phyloP scores from a whole-genome alignment of 2,113 vertebrate genomes.

The Pseudorhombus dupliciocellatus region DNA sequence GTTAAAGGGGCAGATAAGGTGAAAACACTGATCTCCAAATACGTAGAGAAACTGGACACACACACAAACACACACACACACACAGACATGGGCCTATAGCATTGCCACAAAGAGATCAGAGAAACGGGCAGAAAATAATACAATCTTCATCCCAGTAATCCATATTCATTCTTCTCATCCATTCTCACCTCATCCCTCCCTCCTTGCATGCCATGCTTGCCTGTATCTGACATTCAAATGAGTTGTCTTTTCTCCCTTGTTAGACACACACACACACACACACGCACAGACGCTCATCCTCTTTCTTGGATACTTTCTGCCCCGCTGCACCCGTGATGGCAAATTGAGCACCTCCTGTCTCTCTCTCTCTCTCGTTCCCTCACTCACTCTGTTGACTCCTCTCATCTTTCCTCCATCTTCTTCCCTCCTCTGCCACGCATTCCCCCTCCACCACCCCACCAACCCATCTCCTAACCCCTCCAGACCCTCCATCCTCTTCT shows the following conservation, averaged over 20 bases:
- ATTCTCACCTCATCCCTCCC: conserved; percentile 82
- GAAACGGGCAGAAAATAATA: conserved; percentile 97
- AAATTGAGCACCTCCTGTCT: conserved; percentile 77
- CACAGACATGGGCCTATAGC: conserved; percentile 52
- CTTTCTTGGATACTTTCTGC: conserved; percentile 81
- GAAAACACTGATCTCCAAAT: not conserved
- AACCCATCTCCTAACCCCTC: conserved; percentile 8
- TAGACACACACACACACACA: conserved; percentile 65
- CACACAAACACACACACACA: conserved; percentile 75
- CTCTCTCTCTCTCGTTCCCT: conserved; percentile 60
- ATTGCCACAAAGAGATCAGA: conserved; percentile 87
- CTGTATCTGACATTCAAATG: conserved; percentile 80
- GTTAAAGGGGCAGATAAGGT: too few species aligned
- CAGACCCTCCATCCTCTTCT: conserved; percentile 21
- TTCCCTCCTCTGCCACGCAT: conserved; percentile 19
- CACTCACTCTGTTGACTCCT: conserved; percentile 72
- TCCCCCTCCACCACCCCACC: not conserved
- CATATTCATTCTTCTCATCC: conserved; percentile 95
- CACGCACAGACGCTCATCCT: conserved; percentile 45
- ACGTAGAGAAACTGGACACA: conserved; percentile 16
- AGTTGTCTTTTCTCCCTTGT: conserved; percentile 82
- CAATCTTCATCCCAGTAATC: conserved; percentile 99
- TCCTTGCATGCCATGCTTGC: conserved; percentile 69
- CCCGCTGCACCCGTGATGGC: conserved; percentile 81
- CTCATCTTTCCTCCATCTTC: conserved; percentile 73